Evolutionary conservation across 1,140 invertebrate genomes (phyloP).

Genomic region (Drosophila parvula): DNA sequence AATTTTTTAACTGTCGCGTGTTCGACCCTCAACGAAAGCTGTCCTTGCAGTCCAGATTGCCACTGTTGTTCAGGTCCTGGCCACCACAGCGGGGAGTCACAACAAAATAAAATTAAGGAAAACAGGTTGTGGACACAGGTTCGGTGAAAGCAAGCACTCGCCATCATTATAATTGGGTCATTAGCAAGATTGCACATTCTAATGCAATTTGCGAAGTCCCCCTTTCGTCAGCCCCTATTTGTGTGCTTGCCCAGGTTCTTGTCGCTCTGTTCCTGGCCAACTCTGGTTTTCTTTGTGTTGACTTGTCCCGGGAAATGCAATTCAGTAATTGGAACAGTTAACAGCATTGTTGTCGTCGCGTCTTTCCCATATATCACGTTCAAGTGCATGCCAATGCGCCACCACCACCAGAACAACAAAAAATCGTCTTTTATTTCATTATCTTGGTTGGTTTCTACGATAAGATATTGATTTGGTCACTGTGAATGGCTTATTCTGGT

Average conservation of each 20-base stretch:
- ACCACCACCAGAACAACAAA: constrained; percentile 10
- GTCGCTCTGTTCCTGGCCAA: background rate
- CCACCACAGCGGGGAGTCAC: constrained; percentile 14
- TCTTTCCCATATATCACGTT: constrained; percentile 13
- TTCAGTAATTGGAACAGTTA: constrained; percentile 41
- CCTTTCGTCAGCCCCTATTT: constrained; percentile 5
- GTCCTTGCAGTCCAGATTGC: constrained; percentile 55
- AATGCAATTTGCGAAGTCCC: constrained; percentile 48
- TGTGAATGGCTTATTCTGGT: constrained; percentile 35
- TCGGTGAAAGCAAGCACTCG: constrained; percentile 53
- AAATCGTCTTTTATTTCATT: constrained; percentile 16
- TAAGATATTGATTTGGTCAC: constrained; percentile 46
- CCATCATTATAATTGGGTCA: constrained; percentile 65
- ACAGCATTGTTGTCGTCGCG: constrained; percentile 8
- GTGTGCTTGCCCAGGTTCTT: constrained; percentile 13
- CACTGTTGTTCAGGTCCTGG: constrained; percentile 26
- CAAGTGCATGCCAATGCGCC: constrained; percentile 11
- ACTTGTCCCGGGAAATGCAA: constrained; percentile 23
- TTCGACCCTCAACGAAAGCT: constrained; percentile 4
- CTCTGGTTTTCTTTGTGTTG: constrained; percentile 17
- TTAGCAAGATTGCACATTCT: constrained; percentile 66
- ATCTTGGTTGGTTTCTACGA: constrained; percentile 13
- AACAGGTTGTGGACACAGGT: constrained; percentile 16
- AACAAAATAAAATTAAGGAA: constrained; percentile 1
- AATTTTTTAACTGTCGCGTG: constrained; percentile 42